Base-by-base conservation (phyloP, 2,113 vertebrate genomes). In the Phodopus roborovskii region DNA sequence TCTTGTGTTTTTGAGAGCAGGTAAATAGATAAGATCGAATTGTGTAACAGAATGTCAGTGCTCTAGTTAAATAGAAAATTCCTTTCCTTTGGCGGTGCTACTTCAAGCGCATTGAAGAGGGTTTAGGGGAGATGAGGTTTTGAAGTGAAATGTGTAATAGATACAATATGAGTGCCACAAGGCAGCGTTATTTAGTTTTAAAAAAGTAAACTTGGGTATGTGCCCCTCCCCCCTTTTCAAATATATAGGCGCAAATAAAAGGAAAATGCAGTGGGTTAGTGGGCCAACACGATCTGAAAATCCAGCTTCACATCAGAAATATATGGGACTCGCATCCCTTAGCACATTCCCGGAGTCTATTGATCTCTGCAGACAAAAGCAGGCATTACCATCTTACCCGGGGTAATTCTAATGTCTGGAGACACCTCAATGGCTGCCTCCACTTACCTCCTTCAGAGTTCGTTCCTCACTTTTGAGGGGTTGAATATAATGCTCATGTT, bases 91-190 rank as follows among this genome's bases (percentile, higher is more conserved):
- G 98, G 98, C 98, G 97, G 97, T 98, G 98, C 98, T 98, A 98
- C 98, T 99, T 98, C 98, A 99, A 98, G 98, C 98, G 74, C 97
- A 93, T 97, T 99, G 98, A 99, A 99, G 99, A 99, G 99, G 98
- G 98, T 99, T 99, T 98, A 98, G 98, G 98, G 98, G 97, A 99
- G 98, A 99, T 99, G 98, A 98, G 98, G 97, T 99, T 99, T 98
- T 98, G 98, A 99, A 99, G 98, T 98, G 98, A 99, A 99, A 99
- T 98, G 98, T 99, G 99, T 99, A 99, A 99, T 98, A 98, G 98
- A 99, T 99, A 99, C 98, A 98, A 98, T 98, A 97, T 98, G 97
- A 98, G 98, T 98, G 98, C 97, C 98, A 98, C 98, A 98, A 98
- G 98, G 96, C 98, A 99, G 98, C 92, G 92, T 98, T 99, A 98